Evolutionary conservation across 2,113 vertebrate genomes (phyloP).

Genomic region (Alosa alosa): DNA sequence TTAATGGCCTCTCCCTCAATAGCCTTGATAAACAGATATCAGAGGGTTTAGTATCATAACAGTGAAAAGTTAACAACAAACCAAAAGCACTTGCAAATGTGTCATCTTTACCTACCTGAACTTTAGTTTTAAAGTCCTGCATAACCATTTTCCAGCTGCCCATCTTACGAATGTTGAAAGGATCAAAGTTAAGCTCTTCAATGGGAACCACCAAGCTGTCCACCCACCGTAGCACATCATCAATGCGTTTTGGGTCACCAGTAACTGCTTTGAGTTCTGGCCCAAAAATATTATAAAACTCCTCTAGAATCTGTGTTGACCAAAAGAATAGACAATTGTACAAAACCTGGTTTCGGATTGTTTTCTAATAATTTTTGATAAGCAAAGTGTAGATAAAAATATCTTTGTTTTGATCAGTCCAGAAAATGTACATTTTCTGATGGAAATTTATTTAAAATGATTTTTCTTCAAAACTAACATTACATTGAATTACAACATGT

Average conservation of each 20-base stretch:
- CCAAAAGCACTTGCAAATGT: not conserved
- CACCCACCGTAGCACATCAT: slow-evolving; percentile 76
- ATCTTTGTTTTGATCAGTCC: no score
- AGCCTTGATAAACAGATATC: slow-evolving; percentile 70
- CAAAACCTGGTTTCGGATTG: not conserved
- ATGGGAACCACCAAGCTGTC: slow-evolving; percentile 77
- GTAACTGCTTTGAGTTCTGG: slow-evolving; percentile 83
- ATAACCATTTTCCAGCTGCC: slow-evolving; percentile 80
- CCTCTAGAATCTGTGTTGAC: slow-evolving; percentile 78
- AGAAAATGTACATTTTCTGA: no score
- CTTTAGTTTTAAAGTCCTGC: slow-evolving; percentile 78
- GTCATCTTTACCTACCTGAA: slow-evolving; percentile 67
- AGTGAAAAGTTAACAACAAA: not conserved
- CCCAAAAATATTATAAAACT: slow-evolving; percentile 85
- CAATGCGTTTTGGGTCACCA: slow-evolving; percentile 75
- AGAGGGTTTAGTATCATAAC: not conserved
- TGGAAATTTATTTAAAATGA: no score
- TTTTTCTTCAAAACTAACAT: no score
- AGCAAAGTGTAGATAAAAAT: no score
- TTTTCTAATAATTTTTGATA: no score
- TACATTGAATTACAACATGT: no score
- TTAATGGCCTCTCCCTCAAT: slow-evolving; percentile 84
- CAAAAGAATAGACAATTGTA: not conserved
- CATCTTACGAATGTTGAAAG: slow-evolving; percentile 73
- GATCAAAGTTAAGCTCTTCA: slow-evolving; percentile 78